These are phyloP conservation scores for Forbesichthys agassizii DNA, from an alignment of 2,113 vertebrate genomes.

Conservation along the genomic window DNA sequence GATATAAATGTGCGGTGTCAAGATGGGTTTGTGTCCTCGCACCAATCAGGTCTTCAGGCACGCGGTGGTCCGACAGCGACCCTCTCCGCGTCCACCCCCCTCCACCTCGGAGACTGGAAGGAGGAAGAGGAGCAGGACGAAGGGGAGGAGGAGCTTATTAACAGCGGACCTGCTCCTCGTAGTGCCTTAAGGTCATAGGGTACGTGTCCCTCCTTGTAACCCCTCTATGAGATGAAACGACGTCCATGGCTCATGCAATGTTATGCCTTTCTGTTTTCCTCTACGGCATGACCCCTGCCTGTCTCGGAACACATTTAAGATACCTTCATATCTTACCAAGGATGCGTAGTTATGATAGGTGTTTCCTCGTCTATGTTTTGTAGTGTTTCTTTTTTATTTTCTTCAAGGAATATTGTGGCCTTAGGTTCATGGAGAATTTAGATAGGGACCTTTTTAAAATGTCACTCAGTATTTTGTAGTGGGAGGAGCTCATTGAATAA, in stretches of 20 bases:
- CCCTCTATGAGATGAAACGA: not conserved
- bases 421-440: slow-evolving; percentile 70
- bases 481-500: slow-evolving; percentile 47
- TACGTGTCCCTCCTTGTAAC: slow-evolving; percentile 27
- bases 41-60: slow-evolving; percentile 37
- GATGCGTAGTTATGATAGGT: slow-evolving; percentile 27
- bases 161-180: slow-evolving; percentile 60
- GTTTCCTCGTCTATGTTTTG: slow-evolving; percentile 33
- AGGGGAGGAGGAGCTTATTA: slow-evolving; percentile 71
- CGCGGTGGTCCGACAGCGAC: slow-evolving; percentile 47
- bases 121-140: slow-evolving; percentile 75
- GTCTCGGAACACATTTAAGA: slow-evolving; percentile 8
- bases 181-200: slow-evolving; percentile 73
- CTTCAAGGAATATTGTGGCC: slow-evolving; percentile 74
- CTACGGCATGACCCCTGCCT: not conserved
- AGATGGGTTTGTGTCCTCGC: not conserved
- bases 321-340: slow-evolving; percentile 17
- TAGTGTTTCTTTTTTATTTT: slow-evolving; percentile 72
- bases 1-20: too few relatives aligned
- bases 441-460: slow-evolving; percentile 54
- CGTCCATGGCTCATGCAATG: slow-evolving; percentile 3
- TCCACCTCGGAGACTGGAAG: slow-evolving; percentile 75
- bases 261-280: slow-evolving; percentile 8
- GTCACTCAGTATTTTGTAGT: slow-evolving; percentile 34
- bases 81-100: slow-evolving; percentile 50